phyloP scores from a whole-genome alignment of 2,113 vertebrate species.

The Synchiropus splendidus region DNA sequence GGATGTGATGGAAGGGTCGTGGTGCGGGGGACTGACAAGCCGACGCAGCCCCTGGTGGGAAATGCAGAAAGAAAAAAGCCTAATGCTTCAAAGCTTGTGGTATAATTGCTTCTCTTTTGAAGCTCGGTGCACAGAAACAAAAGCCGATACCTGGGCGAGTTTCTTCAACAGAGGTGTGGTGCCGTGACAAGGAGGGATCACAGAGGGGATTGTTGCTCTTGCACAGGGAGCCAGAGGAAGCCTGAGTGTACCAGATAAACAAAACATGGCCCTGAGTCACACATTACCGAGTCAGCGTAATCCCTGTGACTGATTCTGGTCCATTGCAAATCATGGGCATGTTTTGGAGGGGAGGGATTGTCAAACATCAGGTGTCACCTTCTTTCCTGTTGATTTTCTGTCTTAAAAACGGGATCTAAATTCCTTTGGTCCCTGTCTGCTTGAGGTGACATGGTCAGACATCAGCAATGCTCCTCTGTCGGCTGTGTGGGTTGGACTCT shows the following conservation, averaged over 20 bases:
- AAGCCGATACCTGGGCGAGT: slow-evolving; percentile 1
- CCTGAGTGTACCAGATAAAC: slow-evolving; percentile 46
- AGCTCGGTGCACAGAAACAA: neutral
- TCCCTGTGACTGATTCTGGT: slow-evolving; percentile 48
- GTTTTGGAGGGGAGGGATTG: slow-evolving; percentile 37
- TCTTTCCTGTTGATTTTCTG: no score
- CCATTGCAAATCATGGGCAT: slow-evolving; percentile 18
- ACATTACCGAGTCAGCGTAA: slow-evolving; percentile 40
- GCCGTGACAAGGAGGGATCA: slow-evolving; percentile 3
- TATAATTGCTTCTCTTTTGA: slow-evolving; percentile 8
- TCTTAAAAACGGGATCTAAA: no score
- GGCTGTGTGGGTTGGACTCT: no score
- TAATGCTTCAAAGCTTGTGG: no score
- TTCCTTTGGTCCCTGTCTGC: no score
- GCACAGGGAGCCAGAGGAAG: slow-evolving; percentile 2
- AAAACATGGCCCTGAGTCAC: slow-evolving; percentile 21
- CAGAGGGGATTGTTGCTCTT: slow-evolving; percentile 1
- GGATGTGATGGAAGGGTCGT: no score
- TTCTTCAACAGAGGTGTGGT: slow-evolving; percentile 1
- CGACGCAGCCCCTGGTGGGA: no score
- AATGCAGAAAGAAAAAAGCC: no score
- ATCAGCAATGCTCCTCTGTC: no score
- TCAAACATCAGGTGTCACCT: slow-evolving; percentile 36
- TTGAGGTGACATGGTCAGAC: no score
- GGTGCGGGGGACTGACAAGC: no score